Evolutionary conservation across 1,140 invertebrate genomes (phyloP).

Genomic region (Drosophila tsacasi): DNA sequence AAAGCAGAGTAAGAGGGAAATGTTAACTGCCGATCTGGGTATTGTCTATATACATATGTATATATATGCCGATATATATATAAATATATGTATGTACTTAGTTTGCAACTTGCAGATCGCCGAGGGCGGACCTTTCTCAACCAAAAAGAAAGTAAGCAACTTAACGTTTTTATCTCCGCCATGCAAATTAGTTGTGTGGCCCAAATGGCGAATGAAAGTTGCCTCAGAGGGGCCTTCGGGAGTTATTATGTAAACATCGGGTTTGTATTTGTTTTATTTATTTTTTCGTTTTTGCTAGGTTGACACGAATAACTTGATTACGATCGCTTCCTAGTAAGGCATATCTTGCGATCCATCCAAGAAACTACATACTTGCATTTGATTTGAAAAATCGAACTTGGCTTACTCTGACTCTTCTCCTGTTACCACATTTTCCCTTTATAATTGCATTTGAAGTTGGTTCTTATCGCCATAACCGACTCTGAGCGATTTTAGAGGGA

Average conservation of each 20-base stretch:
- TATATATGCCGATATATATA: not conserved
- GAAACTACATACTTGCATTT: slow-evolving; percentile 8
- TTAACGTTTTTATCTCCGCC: slow-evolving; percentile 14
- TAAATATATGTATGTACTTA: not conserved
- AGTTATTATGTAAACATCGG: slow-evolving; percentile 57
- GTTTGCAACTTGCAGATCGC: slow-evolving; percentile 11
- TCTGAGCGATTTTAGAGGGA: slow-evolving; percentile 26
- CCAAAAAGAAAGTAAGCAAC: slow-evolving; percentile 71
- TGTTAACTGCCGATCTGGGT: slow-evolving; percentile 31
- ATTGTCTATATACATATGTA: not conserved
- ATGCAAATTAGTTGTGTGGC: slow-evolving; percentile 35
- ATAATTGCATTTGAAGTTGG: slow-evolving; percentile 47
- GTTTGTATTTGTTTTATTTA: slow-evolving; percentile 12
- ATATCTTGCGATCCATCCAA: slow-evolving; percentile 9
- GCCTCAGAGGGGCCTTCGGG: slow-evolving; percentile 15
- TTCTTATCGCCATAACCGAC: slow-evolving; percentile 25
- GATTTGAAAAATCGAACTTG: not conserved
- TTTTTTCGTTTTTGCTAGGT: slow-evolving; percentile 11
- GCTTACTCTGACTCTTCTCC: not conserved
- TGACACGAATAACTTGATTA: slow-evolving; percentile 31
- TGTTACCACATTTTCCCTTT: no score
- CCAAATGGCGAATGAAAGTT: slow-evolving; percentile 56
- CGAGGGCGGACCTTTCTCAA: slow-evolving; percentile 69
- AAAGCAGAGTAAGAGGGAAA: slow-evolving; percentile 31
- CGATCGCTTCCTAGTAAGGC: slow-evolving; percentile 18